Evolutionary conservation across 2,113 vertebrate genomes (phyloP).

Genomic region (Mionectes macconnelli): DNA sequence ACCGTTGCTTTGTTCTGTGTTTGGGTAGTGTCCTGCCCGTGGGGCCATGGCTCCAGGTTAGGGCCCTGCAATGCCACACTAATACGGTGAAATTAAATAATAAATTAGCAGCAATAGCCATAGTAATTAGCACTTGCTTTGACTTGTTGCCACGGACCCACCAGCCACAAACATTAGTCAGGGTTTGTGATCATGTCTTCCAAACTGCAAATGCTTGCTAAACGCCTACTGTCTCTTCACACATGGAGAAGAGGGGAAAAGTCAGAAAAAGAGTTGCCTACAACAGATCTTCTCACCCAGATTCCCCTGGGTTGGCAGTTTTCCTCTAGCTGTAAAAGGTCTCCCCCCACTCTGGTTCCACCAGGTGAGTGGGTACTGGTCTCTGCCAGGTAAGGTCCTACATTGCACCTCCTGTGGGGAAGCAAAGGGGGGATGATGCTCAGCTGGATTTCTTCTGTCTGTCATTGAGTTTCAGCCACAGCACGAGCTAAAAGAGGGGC

Average conservation of each 20-base stretch:
- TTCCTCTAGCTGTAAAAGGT: neutral
- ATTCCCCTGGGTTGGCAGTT: neutral
- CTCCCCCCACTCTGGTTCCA: neutral
- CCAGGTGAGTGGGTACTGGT: neutral
- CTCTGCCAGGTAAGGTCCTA: neutral
- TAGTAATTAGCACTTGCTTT: constrained; percentile 51
- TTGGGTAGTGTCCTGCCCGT: neutral
- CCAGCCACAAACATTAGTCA: constrained; percentile 60
- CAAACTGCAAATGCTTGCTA: constrained; percentile 23
- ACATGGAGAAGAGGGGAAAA: neutral
- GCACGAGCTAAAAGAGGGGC: constrained; percentile 64
- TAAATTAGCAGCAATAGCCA: constrained; percentile 44
- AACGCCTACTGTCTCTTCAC: constrained; percentile 25
- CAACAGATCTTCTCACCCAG: neutral
- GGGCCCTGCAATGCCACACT: constrained; percentile 27
- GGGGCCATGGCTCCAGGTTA: neutral
- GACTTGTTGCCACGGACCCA: constrained; percentile 52
- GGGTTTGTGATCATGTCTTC: constrained; percentile 12
- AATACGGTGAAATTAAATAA: constrained; percentile 54
- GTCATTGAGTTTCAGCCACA: constrained; percentile 52
- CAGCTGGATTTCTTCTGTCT: constrained; percentile 61
- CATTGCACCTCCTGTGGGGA: neutral
- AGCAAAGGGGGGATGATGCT: constrained; percentile 2
- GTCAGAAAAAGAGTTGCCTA: neutral
- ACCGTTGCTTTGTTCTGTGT: constrained; percentile 31